Percentiles rank a stretch among this genome's conserved stretches.
Evolutionary conservation across 2,113 vertebrate species (phyloP).

Genomic region (Otolemur garnettii): DNA sequence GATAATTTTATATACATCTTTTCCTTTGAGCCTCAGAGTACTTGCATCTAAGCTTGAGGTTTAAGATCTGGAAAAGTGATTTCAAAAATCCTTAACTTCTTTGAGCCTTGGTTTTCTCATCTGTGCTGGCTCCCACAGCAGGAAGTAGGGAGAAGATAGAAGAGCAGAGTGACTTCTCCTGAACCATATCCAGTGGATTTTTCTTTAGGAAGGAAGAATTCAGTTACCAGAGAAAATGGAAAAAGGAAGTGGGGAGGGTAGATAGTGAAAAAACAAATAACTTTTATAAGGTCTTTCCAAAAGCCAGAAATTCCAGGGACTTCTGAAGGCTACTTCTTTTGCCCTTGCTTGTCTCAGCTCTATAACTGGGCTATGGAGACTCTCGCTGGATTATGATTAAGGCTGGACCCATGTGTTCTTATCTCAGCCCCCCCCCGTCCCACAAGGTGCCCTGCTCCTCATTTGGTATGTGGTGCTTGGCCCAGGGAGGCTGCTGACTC

Average conservation of each 20-base stretch:
- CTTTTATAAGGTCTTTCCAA: neutral
- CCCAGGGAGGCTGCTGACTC: too few species aligned
- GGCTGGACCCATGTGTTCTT: neutral
- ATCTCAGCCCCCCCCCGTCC: neutral
- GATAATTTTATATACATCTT: neutral
- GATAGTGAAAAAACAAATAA: neutral
- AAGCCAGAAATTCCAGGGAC: conserved; percentile 18
- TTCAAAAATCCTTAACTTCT: neutral
- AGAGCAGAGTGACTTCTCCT: neutral
- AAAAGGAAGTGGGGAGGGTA: neutral
- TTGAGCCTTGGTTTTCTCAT: neutral
- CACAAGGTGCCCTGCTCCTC: neutral
- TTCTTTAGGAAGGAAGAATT: conserved; percentile 6
- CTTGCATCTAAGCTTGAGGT: neutral
- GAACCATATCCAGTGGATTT: neutral
- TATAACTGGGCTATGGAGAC: neutral
- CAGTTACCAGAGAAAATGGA: neutral
- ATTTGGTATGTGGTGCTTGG: neutral
- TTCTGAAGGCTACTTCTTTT: neutral
- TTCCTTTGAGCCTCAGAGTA: conserved; percentile 1
- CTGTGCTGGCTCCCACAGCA: neutral
- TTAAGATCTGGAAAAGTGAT: conserved; percentile 9
- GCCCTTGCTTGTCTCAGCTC: neutral
- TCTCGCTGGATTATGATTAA: neutral
- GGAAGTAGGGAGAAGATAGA: neutral